These are phyloP conservation scores for Protonemura montana DNA, from an alignment of 2,888 invertebrate species.

Conservation along the genomic window DNA sequence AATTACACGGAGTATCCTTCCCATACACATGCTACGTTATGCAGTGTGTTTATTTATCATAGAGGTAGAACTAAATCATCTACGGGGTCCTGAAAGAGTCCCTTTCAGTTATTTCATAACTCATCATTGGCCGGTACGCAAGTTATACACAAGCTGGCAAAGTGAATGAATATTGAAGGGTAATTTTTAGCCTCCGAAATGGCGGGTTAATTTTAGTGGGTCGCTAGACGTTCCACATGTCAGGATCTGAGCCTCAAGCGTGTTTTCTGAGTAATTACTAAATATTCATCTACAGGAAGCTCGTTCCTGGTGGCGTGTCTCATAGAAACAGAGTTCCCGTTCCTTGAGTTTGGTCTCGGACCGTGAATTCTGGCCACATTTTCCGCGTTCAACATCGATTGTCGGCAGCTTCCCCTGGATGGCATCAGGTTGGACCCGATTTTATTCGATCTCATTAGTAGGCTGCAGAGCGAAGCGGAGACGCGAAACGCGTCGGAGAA, in stretches of 20 bases:
- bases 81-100: too few species aligned
- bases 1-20: neutral
- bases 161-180: too few species aligned
- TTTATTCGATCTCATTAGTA: neutral
- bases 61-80: too few species aligned
- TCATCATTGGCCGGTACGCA: too few species aligned
- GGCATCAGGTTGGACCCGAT: neutral
- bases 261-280: too few species aligned
- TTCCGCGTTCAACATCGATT: neutral
- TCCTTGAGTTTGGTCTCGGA: neutral
- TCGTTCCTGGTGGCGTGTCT: neutral
- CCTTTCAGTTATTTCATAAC: too few species aligned
- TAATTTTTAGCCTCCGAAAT: too few species aligned
- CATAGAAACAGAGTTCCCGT: neutral
- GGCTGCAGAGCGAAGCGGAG: neutral
- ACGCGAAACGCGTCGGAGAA: neutral
- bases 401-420: neutral
- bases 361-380: neutral
- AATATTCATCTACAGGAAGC: neutral
- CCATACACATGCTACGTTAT: too few species aligned
- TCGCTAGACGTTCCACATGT: neutral
- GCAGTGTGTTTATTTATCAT: too few species aligned
- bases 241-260: too few species aligned
- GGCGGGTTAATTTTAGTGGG: too few species aligned
- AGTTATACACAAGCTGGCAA: too few species aligned